These are phyloP conservation scores for Piezodorus guildinii DNA, from an alignment of 1,140 invertebrate genomes.

Conservation along the genomic window DNA sequence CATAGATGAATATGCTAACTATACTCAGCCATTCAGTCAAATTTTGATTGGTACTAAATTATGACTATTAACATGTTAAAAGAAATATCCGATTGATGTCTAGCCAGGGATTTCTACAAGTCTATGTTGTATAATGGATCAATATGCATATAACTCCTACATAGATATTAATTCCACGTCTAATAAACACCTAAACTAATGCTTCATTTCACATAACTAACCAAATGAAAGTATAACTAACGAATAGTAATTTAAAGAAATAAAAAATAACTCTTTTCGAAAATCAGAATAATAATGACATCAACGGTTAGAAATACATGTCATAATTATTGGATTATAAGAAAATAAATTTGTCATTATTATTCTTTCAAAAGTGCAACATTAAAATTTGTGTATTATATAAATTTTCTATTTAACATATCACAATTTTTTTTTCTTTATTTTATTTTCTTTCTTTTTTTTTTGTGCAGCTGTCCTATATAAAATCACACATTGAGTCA, in stretches of 20 bases:
- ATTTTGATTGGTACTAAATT: no score
- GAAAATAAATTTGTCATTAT: constrained; percentile 12
- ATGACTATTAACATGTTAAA: no score
- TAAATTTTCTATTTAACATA: not conserved
- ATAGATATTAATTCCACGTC: no score
- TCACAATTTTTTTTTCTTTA: constrained; percentile 4
- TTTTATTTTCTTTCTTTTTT: not conserved
- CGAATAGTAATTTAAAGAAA: not conserved
- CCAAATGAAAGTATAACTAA: not conserved
- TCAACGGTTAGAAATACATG: not conserved
- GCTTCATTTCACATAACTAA: no score
- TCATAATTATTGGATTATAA: not conserved
- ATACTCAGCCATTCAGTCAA: no score
- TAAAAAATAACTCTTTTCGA: not conserved
- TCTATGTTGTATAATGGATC: no score
- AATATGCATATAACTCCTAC: no score
- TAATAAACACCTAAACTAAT: no score
- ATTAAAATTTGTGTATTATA: not conserved
- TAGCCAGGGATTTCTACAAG: no score
- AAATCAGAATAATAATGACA: constrained; percentile 6
- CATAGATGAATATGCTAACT: no score
- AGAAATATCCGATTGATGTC: no score
- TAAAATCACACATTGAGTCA: not conserved
- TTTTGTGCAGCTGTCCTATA: constrained; percentile 12
- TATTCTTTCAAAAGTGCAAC: not conserved